Evolutionary conservation across 2,888 invertebrate genomes (phyloP).

Genomic region (Cephus spinipes): DNA sequence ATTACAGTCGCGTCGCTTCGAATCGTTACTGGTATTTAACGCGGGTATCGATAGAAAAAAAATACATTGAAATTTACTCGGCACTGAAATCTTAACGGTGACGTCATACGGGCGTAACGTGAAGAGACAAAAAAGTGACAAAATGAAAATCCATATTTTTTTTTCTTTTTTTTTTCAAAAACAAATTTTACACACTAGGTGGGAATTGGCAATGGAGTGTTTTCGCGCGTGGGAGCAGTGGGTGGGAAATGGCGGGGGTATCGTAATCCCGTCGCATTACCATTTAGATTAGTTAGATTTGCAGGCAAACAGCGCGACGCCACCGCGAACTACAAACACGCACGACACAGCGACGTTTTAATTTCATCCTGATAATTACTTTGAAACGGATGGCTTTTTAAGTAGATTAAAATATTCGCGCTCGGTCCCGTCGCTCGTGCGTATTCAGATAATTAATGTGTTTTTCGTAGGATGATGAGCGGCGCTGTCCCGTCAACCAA

Average conservation of each 20-base stretch:
- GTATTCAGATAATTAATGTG: constrained; percentile 61
- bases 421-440: constrained; percentile 26
- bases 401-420: constrained; percentile 64
- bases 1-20: too few species aligned
- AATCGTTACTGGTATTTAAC: too few species aligned
- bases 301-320: constrained; percentile 52
- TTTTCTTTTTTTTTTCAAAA: neutral
- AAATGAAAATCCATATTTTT: too few species aligned
- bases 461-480: constrained; percentile 36
- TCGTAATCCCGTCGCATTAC: constrained; percentile 57
- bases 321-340: constrained; percentile 55
- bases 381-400: constrained; percentile 64
- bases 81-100: too few species aligned
- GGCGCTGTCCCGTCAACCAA: constrained; percentile 9
- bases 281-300: constrained; percentile 62
- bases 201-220: constrained; percentile 3
- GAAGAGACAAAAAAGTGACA: neutral
- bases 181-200: neutral
- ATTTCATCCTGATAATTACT: constrained; percentile 64
- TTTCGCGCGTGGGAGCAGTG: constrained; percentile 5
- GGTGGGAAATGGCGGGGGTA: constrained; percentile 23
- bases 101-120: neutral
- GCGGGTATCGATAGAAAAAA: too few species aligned
- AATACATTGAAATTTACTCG: too few species aligned
- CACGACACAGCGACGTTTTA: constrained; percentile 52